phyloP scores from a whole-genome alignment of 2,113 vertebrate species.

The Corynorhinus townsendii region DNA sequence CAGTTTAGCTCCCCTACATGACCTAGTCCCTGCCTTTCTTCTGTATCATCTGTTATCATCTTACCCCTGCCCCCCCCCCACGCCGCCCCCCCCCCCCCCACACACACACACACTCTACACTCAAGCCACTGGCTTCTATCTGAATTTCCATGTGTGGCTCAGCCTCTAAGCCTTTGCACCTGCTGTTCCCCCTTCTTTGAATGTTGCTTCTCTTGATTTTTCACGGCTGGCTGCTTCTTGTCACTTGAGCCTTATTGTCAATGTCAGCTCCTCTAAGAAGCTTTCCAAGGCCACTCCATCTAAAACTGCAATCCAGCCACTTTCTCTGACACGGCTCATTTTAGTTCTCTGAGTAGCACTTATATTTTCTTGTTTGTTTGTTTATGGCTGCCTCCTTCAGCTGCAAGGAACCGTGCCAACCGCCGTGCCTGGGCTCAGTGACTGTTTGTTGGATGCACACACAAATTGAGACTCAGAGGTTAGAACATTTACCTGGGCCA shows the following conservation, averaged over 20 bases:
- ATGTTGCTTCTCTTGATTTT: background rate
- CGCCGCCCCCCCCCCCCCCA: no score
- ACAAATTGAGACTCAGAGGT: background rate
- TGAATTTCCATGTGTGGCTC: background rate
- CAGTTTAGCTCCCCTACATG: background rate
- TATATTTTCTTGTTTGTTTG: background rate
- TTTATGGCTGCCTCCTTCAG: background rate
- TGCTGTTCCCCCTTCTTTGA: background rate
- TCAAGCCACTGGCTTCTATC: background rate
- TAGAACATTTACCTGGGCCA: background rate
- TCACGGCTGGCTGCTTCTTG: background rate
- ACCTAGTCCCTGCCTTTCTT: background rate
- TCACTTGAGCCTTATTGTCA: background rate
- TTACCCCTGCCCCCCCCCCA: accelerated
- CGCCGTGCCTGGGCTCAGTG: background rate
- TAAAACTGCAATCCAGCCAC: background rate
- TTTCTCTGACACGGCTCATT: background rate
- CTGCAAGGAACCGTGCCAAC: background rate
- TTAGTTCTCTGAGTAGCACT: background rate
- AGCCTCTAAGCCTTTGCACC: background rate
- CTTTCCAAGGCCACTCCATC: background rate
- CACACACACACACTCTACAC: no score
- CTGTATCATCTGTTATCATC: no score
- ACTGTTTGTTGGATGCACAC: background rate
- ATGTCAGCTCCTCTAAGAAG: background rate